A percentile compares a stretch with the other conserved stretches of the same genome.
Conservation (phyloP, 2,113 vertebrate species). For the Rhizomys pruinosus region DNA sequence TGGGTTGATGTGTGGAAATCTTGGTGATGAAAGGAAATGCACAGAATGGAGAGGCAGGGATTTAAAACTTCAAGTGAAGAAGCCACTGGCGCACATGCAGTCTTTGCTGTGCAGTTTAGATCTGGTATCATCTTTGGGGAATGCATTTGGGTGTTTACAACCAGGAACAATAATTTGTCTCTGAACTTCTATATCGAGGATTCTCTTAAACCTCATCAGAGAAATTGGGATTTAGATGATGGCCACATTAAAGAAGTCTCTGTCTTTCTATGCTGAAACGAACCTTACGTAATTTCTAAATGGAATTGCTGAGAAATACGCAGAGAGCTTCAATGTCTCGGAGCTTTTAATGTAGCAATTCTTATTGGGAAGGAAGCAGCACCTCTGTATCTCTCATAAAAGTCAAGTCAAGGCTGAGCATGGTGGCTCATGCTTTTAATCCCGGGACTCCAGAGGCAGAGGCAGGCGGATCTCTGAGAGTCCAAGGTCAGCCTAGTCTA, state of each 20-base stretch:
- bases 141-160: background rate
- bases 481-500: no score
- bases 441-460: no score
- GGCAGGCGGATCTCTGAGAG: no score
- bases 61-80: background rate
- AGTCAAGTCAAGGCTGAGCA: no score
- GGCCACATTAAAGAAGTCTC: background rate
- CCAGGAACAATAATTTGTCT: background rate
- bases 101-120: background rate
- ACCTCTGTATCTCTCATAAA: no score
- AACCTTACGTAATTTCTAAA: constrained; percentile 8
- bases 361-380: no score
- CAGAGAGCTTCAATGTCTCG: background rate
- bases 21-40: background rate
- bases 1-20: background rate
- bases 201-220: background rate
- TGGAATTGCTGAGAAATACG: background rate
- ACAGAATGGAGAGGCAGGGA: background rate
- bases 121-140: background rate
- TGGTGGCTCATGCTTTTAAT: no score
- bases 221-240: constrained; percentile 2
- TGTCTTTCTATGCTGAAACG: background rate
- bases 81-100: background rate
- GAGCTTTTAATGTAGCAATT: no score
- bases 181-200: background rate